phyloP scores from a whole-genome alignment of 2,797 vertebrate genomes.

The Steatocranus sp. region DNA sequence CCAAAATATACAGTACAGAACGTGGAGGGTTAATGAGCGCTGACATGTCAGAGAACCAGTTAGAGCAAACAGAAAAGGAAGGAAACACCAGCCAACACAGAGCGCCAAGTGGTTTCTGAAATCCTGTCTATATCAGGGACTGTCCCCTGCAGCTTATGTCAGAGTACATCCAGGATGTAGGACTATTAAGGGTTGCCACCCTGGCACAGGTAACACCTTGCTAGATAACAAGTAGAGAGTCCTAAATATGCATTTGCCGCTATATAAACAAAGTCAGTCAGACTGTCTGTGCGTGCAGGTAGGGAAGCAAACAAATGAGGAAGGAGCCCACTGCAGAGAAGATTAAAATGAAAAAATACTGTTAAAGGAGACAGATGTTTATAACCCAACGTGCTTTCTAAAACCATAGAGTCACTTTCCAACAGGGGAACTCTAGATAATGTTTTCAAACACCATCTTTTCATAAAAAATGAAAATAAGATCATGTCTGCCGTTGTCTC shows the following conservation, averaged over 20 bases:
- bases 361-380: background rate
- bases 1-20: background rate
- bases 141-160: slow-evolving; percentile 37
- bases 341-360: background rate
- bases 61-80: background rate
- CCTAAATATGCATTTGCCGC: background rate
- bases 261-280: background rate
- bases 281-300: background rate
- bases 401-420: background rate
- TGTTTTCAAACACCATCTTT: background rate
- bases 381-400: background rate
- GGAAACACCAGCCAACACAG: background rate
- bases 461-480: background rate
- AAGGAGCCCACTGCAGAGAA: background rate
- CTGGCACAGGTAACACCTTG: background rate
- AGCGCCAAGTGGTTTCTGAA: slow-evolving; percentile 19
- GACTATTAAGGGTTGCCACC: slow-evolving; percentile 20
- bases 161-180: slow-evolving; percentile 31
- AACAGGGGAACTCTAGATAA: background rate
- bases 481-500: background rate
- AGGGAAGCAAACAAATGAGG: background rate
- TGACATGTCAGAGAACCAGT: background rate
- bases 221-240: background rate
- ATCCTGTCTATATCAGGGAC: slow-evolving; percentile 26
- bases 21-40: background rate